Conservation (phyloP, 2,888 invertebrate species). For the Ophion ventricosus region DNA sequence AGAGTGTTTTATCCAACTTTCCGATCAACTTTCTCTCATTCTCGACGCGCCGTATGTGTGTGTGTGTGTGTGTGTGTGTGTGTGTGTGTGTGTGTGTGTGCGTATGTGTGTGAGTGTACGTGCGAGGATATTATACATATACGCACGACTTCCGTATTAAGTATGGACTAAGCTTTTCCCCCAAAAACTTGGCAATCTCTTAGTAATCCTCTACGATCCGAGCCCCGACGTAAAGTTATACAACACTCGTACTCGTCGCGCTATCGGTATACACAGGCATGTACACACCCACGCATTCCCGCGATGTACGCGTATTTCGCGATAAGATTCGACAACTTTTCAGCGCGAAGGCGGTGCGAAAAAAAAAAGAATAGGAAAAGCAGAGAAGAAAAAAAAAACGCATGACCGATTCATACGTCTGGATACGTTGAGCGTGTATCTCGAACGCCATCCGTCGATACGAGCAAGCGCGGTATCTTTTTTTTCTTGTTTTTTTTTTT, state of each 20-base stretch:
- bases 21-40: conserved; percentile 41
- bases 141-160: conserved; percentile 15
- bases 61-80: neutral
- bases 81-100: neutral
- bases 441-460: conserved; percentile 19
- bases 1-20: conserved; percentile 28
- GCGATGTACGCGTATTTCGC: conserved; percentile 24
- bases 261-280: conserved; percentile 17
- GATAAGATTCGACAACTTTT: conserved; percentile 59
- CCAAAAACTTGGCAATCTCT: conserved; percentile 59
- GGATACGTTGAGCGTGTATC: neutral
- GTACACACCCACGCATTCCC: conserved; percentile 6
- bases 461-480: neutral
- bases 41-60: conserved; percentile 8
- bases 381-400: neutral
- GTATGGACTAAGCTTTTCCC: conserved; percentile 48
- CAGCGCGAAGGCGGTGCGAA: conserved; percentile 4
- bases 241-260: conserved; percentile 12
- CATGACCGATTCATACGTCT: conserved; percentile 19
- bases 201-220: conserved; percentile 52
- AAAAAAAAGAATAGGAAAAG: neutral
- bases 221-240: conserved; percentile 26
- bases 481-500: neutral
- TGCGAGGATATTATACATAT: neutral
- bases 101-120: neutral